Base-by-base conservation (phyloP, 1,140 invertebrate species). In the Zaprionus taronus region DNA sequence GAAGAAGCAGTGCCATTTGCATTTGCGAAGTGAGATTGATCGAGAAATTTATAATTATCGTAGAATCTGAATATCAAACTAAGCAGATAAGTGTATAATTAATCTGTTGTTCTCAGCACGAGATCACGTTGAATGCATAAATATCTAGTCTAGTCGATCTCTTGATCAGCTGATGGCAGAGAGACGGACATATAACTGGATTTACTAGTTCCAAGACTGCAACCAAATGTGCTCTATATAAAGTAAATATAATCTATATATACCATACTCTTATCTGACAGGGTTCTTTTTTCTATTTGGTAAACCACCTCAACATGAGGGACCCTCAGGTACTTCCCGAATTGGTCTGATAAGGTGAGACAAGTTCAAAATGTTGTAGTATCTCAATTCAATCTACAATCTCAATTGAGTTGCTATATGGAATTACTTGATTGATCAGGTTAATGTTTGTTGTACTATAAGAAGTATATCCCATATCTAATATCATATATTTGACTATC, bases 1-100 rank as follows among this genome's bases (percentile, higher is more conserved):
- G 31, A 53, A 56, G 64, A 56, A 41, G 22, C 2, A 14, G 53
- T n/a, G 11, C 11, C 17, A 53, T n/a, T 36, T 36, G 53, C 58
- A 56, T 49, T 63, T 9, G 11, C n/a, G 57, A 63, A 70, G 44
- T 47, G 24, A 38, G 41, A 74, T 49, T 73, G 17, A 70, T 53
- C 47, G 41, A 49, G 20, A 28, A 60, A 38, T 49, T 4, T 56
- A 24, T 26, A 53, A 17, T 26, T 62, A 6, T 56, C 20, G 24
- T 12, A 65, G 26, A 47, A 62, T 47, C n/a, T 53, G 41, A 44
- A 44, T n/a, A 41, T 49, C 22, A 63, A 34, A 20, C 44, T 51
- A 34, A 22, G 22, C 17, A 47, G 11, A 34, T 28, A 63, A 51
- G 26, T 47, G 47, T 31, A 55, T 36, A 53, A 64, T 55, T 55